Base-by-base conservation (phyloP, 2,888 invertebrate genomes). In the Dendrolimus pini region DNA sequence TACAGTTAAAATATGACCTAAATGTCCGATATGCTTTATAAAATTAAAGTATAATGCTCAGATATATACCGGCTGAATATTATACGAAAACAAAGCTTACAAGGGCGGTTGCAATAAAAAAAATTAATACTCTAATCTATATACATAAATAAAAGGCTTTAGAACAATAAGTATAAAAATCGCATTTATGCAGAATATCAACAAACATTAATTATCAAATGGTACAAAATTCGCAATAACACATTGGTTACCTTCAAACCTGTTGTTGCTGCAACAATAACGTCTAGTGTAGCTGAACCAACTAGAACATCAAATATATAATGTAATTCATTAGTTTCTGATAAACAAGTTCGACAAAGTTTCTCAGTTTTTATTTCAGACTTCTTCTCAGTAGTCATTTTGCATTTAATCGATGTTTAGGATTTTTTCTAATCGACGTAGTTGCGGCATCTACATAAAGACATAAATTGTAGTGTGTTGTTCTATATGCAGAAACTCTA, bases 331-430 rank as follows among this genome's bases (percentile, higher is more conserved):
- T 71, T 76, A 61, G 85, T 85, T 70, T 83, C 84, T 2, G 80
- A 73, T 63, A 90, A 72, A 71, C 89, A 89, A n/a, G 89, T 89
- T 59, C 89, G 74, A 65, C 89, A 89, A 56, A 88, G 61, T 59
- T 81, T 70, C 71, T 84, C 83, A 62, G 77, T 71, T 71, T 82
- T 82, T 58, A 84, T 74, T 68, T 74, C 71, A 13, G 66, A 62
- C 58, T 63, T 68, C 57, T 69, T 67, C 52, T 58, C 47, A 10
- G 47, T 47, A 47, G 47, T 47, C 47, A 47, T 47, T 14, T 14
- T 30, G 30, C 30, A 30, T 30, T 30, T 30, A 30, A 30, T 30
- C 30, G 30, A 30, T 30, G 30, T 6, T 30, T 30, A 6, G 6
- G 30, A 30, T 3, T 30, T 30, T 6, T 30, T 30, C 30, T 30